phyloP scores from a whole-genome alignment of 1,140 invertebrate species.

The Musca domestica region DNA sequence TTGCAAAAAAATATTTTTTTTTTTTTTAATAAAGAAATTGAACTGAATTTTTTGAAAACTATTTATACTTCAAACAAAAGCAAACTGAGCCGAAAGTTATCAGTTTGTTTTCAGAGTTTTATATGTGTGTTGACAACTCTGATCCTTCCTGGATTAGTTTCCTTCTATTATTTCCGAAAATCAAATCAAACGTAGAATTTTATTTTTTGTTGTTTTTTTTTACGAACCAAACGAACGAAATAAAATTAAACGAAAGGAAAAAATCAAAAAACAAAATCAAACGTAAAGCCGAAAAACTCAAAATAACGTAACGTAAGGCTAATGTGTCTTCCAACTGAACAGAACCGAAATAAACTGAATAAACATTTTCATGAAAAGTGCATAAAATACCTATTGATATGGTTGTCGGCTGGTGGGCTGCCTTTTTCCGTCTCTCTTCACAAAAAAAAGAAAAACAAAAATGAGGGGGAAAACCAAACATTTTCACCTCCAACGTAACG shows the following conservation, averaged over 20 bases:
- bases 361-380: constrained; percentile 9
- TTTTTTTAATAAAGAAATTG: too few relatives aligned
- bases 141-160: too few relatives aligned
- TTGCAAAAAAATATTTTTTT: neutral
- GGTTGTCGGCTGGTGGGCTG: neutral
- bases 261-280: constrained; percentile 36
- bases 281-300: constrained; percentile 49
- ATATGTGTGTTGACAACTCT: too few relatives aligned
- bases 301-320: constrained; percentile 51
- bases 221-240: constrained; percentile 28
- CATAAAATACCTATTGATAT: constrained; percentile 4
- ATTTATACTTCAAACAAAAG: too few relatives aligned
- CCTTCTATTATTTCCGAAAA: constrained; percentile 6
- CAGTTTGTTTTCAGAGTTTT: too few relatives aligned
- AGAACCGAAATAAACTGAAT: constrained; percentile 54
- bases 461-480: too few relatives aligned
- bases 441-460: too few relatives aligned
- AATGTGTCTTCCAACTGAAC: constrained; percentile 51
- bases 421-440: too few relatives aligned
- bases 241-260: constrained; percentile 34
- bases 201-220: neutral
- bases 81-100: too few relatives aligned
- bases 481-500: too few relatives aligned
- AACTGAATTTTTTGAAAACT: too few relatives aligned
- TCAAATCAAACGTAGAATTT: constrained; percentile 19